Conservation (phyloP, 2,888 invertebrate genomes). For the Cylloceria caligata region DNA sequence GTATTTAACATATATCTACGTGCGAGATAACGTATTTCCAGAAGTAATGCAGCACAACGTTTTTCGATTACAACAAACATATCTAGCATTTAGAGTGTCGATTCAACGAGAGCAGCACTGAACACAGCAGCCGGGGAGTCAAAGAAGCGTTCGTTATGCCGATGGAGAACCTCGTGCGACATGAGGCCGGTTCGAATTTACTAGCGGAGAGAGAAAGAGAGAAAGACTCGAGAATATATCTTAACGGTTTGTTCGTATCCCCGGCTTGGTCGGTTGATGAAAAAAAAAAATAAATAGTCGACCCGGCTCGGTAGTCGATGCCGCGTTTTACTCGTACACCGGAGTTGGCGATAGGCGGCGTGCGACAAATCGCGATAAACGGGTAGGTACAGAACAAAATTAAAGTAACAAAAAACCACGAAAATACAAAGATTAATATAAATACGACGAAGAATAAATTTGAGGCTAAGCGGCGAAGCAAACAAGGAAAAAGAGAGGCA, state of each 20-base stretch:
- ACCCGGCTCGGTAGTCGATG: neutral
- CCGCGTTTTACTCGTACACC: conserved; percentile 1
- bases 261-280: conserved; percentile 15
- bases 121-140: conserved; percentile 22
- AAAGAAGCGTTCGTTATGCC: conserved; percentile 41
- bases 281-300: conserved; percentile 1
- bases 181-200: conserved; percentile 37
- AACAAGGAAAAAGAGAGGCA: conserved; percentile 24
- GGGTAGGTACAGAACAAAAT: neutral
- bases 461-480: neutral
- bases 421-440: conserved; percentile 11
- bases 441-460: conserved; percentile 11
- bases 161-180: conserved; percentile 57
- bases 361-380: neutral
- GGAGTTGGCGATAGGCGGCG: neutral
- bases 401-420: conserved; percentile 23
- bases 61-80: conserved; percentile 30
- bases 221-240: conserved; percentile 2
- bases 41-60: conserved; percentile 50
- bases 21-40: conserved; percentile 35
- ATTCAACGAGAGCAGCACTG: conserved; percentile 26
- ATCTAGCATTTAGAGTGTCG: neutral
- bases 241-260: neutral
- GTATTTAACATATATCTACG: conserved; percentile 17
- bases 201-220: conserved; percentile 29